Conservation (phyloP, 1,140 invertebrate species). For the Zaprionus vittiger region DNA sequence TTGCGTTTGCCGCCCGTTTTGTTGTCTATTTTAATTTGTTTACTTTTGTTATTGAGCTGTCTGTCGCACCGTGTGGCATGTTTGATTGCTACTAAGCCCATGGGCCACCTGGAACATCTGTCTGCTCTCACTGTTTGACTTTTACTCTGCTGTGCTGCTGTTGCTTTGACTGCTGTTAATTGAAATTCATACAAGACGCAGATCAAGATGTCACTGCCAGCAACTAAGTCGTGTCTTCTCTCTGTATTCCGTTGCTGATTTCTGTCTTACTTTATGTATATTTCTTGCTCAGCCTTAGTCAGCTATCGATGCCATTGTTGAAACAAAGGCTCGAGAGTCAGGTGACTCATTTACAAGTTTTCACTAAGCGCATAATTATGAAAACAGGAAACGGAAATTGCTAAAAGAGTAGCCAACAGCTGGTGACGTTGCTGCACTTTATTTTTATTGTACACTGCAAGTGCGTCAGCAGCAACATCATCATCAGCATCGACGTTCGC, state of each 20-base stretch:
- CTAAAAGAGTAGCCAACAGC: constrained; percentile 38
- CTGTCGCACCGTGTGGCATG: constrained; percentile 32
- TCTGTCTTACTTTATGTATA: not conserved
- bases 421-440: constrained; percentile 56
- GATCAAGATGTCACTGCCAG: constrained; percentile 66
- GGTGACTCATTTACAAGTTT: constrained; percentile 66
- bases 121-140: constrained; percentile 58
- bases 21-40: constrained; percentile 83
- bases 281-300: not conserved
- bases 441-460: constrained; percentile 47
- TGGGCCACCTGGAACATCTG: constrained; percentile 40
- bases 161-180: constrained; percentile 51
- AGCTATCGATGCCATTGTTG: constrained; percentile 36
- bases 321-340: constrained; percentile 48
- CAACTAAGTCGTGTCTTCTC: constrained; percentile 30
- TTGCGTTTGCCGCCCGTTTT: constrained; percentile 38
- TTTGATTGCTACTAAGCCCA: constrained; percentile 76
- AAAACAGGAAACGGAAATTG: constrained; percentile 66
- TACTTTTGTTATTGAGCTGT: constrained; percentile 82
- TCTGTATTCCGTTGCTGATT: constrained; percentile 21
- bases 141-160: constrained; percentile 37
- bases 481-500: constrained; percentile 33
- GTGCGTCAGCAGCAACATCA: constrained; percentile 44
- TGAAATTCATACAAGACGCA: constrained; percentile 76
- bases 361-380: constrained; percentile 67